Evolutionary conservation across 2,113 vertebrate genomes (phyloP).

Genomic region (Strigops habroptila): DNA sequence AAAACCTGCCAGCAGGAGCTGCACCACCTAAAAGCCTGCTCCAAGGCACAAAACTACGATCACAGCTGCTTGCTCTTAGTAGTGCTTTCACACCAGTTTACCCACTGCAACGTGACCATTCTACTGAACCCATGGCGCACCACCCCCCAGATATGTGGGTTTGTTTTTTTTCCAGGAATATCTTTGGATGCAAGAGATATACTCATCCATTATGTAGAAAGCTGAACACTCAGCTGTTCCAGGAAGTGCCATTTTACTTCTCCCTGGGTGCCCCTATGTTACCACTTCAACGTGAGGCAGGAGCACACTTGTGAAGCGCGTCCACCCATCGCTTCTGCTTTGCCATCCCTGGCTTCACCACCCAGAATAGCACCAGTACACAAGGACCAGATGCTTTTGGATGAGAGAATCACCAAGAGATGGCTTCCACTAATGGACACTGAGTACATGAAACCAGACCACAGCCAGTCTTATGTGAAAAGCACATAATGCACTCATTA

Average conservation of each 20-base stretch:
- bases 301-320: background rate
- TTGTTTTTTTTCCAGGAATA: background rate
- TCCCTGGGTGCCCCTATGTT: background rate
- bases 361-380: background rate
- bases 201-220: background rate
- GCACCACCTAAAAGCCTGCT: background rate
- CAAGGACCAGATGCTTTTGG: background rate
- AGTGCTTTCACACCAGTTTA: background rate
- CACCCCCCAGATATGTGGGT: no score
- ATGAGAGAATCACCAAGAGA: background rate
- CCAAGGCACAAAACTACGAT: background rate
- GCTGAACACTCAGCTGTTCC: background rate
- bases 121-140: background rate
- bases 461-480: background rate
- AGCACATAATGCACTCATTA: background rate
- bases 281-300: background rate
- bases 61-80: background rate
- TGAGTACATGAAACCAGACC: background rate
- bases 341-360: background rate
- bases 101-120: background rate
- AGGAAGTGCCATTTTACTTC: slow-evolving; percentile 7
- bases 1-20: background rate
- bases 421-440: background rate
- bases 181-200: background rate
- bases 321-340: slow-evolving; percentile 9